Evolutionary conservation across 1,140 invertebrate genomes (phyloP).

Genomic region (Procambarus clarkii): DNA sequence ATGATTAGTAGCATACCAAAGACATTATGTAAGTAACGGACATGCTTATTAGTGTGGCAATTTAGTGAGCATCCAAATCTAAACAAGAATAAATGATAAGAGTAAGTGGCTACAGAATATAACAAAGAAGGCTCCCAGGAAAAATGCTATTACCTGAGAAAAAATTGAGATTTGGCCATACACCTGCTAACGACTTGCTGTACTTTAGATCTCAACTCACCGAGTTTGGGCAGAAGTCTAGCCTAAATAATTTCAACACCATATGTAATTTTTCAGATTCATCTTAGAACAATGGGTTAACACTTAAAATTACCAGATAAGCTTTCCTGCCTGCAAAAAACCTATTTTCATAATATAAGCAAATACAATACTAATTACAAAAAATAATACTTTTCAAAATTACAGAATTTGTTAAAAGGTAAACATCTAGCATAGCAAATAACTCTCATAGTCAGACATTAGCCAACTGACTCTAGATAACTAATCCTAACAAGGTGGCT

Average conservation of each 20-base stretch:
- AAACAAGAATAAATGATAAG: constrained; percentile 2
- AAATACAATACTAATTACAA: too few species aligned
- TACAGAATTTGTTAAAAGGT: too few species aligned
- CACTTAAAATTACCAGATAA: neutral
- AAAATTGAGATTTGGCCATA: constrained; percentile 23
- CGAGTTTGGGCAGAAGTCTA: neutral
- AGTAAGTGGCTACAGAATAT: constrained; percentile 41
- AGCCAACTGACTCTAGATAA: too few species aligned
- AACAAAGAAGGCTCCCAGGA: constrained; percentile 32
- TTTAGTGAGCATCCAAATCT: constrained; percentile 37
- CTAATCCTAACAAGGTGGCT: too few species aligned
- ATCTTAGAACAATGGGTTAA: neutral
- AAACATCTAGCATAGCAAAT: too few species aligned
- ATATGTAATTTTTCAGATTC: neutral
- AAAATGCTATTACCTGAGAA: constrained; percentile 42
- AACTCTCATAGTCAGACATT: too few species aligned
- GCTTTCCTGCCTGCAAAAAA: neutral
- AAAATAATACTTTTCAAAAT: too few species aligned
- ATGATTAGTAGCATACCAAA: constrained; percentile 38
- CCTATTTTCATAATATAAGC: neutral
- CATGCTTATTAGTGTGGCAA: constrained; percentile 34
- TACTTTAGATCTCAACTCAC: neutral
- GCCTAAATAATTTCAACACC: neutral
- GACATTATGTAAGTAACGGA: constrained; percentile 20
- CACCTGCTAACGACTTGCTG: constrained; percentile 29